A percentile compares a stretch with the other conserved stretches of the same genome.
These are phyloP conservation scores for Ophraella communa DNA, from an alignment of 2,888 invertebrate genomes.

Conservation along the genomic window DNA sequence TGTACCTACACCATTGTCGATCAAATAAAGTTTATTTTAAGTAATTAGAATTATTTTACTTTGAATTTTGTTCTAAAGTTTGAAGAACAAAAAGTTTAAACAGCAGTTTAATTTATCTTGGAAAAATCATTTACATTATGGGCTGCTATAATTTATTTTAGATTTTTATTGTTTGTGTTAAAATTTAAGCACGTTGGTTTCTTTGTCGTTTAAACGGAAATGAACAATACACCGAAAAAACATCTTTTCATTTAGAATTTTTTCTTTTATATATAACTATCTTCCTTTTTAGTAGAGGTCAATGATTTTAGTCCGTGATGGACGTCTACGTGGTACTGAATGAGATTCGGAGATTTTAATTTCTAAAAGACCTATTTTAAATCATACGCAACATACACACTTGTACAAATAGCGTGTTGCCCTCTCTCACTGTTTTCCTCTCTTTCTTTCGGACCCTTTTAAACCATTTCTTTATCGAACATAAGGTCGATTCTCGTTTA, in stretches of 20 bases:
- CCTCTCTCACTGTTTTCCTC: constrained; percentile 5
- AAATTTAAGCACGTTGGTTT: no score
- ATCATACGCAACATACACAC: constrained; percentile 38
- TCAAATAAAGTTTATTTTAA: no score
- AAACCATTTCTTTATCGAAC: constrained; percentile 3
- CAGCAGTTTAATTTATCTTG: no score
- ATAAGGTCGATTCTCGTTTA: constrained; percentile 29
- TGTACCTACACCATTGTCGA: no score
- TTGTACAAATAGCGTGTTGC: constrained; percentile 39
- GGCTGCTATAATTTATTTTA: no score
- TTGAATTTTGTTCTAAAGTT: no score
- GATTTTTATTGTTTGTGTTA: no score
- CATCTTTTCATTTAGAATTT: background rate
- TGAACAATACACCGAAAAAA: no score
- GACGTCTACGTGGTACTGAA: constrained; percentile 35
- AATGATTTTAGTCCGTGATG: constrained; percentile 17
- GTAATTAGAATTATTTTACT: no score
- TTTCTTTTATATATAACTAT: background rate
- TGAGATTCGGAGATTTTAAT: constrained; percentile 39
- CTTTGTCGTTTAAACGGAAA: no score
- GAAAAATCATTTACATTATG: no score
- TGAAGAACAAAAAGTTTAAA: no score
- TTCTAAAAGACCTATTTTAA: constrained; percentile 40
- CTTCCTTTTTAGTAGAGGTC: constrained; percentile 23
- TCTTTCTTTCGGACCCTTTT: background rate